Evolutionary conservation across 2,797 vertebrate genomes (phyloP).

Genomic region (Cuniculus paca): DNA sequence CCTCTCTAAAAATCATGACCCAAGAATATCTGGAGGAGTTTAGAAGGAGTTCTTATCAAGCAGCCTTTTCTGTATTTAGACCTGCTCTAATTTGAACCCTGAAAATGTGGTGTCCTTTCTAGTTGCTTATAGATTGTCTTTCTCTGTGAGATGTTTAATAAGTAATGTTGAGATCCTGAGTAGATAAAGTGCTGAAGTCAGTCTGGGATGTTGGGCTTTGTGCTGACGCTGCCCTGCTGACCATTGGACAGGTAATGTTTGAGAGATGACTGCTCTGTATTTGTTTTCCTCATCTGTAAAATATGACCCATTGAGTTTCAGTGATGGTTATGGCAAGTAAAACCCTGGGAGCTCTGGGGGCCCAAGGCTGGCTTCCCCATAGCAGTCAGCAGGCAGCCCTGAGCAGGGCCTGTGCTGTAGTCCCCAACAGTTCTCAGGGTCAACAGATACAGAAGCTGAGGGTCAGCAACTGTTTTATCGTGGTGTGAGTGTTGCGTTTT

Average conservation of each 20-base stretch:
- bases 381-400: neutral
- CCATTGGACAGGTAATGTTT: neutral
- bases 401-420: neutral
- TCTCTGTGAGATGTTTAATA: neutral
- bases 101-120: neutral
- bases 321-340: neutral
- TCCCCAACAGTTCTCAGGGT: neutral
- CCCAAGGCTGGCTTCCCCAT: neutral
- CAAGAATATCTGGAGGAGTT: neutral
- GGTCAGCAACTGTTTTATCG: neutral
- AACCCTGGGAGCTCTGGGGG: neutral
- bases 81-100: conserved; percentile 2
- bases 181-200: neutral
- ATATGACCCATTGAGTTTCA: neutral
- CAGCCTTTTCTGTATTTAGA: neutral
- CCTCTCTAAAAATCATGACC: neutral
- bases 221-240: neutral
- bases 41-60: neutral
- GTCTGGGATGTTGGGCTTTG: neutral
- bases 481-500: neutral
- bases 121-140: neutral
- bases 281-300: neutral
- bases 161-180: neutral
- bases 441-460: neutral
- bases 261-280: neutral